Evolutionary conservation across 2,797 vertebrate genomes (phyloP).

Genomic region (Melanotaenia pygmaea): DNA sequence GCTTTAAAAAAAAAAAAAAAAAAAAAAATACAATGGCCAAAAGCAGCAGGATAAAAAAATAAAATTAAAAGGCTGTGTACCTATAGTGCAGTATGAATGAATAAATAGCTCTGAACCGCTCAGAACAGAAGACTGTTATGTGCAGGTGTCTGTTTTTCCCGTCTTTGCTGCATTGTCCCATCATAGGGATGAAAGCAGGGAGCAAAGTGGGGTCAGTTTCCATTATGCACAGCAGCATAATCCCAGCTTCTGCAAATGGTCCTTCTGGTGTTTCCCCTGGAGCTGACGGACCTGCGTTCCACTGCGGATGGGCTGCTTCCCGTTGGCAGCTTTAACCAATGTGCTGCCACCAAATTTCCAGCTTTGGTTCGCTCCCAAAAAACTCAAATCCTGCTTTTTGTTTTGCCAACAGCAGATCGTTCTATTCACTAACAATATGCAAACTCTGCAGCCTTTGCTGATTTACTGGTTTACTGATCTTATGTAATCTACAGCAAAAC

Average conservation of each 20-base stretch:
- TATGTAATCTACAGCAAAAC: slow-evolving; percentile 18
- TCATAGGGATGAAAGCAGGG: slow-evolving; percentile 49
- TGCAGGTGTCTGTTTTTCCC: slow-evolving; percentile 49
- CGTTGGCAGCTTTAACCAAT: slow-evolving; percentile 27
- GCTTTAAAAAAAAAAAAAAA: background rate
- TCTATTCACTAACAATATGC: background rate
- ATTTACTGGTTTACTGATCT: background rate
- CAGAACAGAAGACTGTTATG: slow-evolving; percentile 23
- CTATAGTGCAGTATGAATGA: slow-evolving; percentile 19
- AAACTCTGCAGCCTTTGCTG: background rate
- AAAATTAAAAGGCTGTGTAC: background rate
- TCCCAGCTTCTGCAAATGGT: slow-evolving; percentile 69
- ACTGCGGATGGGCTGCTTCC: slow-evolving; percentile 8
- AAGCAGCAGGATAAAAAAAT: slow-evolving; percentile 8
- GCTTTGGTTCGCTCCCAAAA: background rate
- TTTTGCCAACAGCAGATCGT: slow-evolving; percentile 1
- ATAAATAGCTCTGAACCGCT: slow-evolving; percentile 38
- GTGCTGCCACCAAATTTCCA: slow-evolving; percentile 13
- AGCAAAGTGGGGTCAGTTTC: slow-evolving; percentile 73
- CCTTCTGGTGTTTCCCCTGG: slow-evolving; percentile 70
- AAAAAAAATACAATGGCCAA: background rate
- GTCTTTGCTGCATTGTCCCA: slow-evolving; percentile 46
- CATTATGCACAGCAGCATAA: slow-evolving; percentile 72
- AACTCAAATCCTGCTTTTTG: slow-evolving; percentile 2
- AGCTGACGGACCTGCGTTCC: slow-evolving; percentile 48